Conservation (phyloP, 2,113 vertebrate genomes). For the Ptilorrhoa leucosticta region DNA sequence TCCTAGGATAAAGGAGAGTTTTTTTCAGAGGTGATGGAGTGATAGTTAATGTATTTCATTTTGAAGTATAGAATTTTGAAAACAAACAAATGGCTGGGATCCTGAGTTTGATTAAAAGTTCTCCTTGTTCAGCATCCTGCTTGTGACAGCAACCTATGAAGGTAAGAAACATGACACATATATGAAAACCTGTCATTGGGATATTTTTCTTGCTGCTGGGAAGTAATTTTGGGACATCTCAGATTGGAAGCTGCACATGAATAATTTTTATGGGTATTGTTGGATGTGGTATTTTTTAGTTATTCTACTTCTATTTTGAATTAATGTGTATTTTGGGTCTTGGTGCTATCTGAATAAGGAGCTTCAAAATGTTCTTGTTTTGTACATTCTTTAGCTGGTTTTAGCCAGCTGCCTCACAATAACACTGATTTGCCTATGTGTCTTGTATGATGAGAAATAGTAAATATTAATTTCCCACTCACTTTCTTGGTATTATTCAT, state of each 20-base stretch:
- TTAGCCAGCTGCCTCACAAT: not conserved
- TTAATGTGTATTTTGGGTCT: not conserved
- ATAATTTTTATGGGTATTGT: not conserved
- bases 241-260: not conserved
- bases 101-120: not conserved
- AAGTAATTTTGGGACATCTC: not conserved
- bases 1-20: rapidly evolving
- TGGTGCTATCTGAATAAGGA: not conserved
- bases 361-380: not conserved
- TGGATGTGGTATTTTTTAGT: not conserved
- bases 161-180: not conserved
- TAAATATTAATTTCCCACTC: not conserved
- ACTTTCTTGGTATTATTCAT: not conserved
- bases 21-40: not conserved
- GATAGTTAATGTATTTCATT: not conserved
- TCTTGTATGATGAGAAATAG: not conserved
- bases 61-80: not conserved
- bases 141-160: not conserved
- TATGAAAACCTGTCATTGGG: not conserved
- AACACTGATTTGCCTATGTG: not conserved
- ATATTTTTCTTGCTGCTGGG: not conserved
- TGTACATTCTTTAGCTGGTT: not conserved
- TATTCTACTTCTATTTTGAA: not conserved
- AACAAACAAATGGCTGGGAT: not conserved
- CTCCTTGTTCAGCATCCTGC: not conserved